Percentiles rank a stretch among this genome's conserved stretches.
phyloP scores from a whole-genome alignment of 2,113 vertebrate genomes.

The Callipepla squamata region DNA sequence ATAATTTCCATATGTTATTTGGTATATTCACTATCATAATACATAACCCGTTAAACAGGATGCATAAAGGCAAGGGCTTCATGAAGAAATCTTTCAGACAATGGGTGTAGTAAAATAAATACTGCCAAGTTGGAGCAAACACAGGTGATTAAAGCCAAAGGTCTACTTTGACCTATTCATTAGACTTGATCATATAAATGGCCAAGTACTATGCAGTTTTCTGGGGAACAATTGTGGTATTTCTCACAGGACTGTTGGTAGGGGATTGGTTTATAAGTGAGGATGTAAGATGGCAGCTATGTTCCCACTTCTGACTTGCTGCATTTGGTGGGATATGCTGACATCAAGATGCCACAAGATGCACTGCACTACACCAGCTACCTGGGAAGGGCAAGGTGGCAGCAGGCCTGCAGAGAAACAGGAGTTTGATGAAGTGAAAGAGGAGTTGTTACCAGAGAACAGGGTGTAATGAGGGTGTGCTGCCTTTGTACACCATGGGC shows the following conservation, averaged over 20 bases:
- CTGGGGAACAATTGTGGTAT: background rate
- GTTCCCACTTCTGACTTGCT: background rate
- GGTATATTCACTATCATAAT: background rate
- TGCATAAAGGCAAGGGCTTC: background rate
- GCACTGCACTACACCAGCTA: background rate
- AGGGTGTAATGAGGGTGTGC: background rate
- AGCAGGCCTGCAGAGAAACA: background rate
- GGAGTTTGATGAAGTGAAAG: background rate
- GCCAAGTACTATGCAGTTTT: background rate
- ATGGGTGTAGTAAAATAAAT: background rate
- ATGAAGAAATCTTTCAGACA: background rate
- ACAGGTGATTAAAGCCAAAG: background rate
- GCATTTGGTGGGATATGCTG: background rate
- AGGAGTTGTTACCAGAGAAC: background rate
- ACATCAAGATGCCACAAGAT: background rate
- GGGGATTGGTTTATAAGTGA: background rate
- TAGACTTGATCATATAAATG: background rate
- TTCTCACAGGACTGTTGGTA: background rate
- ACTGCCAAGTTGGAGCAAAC: background rate
- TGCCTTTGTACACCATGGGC: background rate
- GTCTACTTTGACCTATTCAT: background rate
- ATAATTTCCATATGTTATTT: background rate
- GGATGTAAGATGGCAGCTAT: background rate
- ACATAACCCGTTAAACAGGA: background rate
- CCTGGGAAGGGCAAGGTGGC: fast-evolving